Conservation (phyloP, 1,140 invertebrate genomes). For the Orchestia grillus region DNA sequence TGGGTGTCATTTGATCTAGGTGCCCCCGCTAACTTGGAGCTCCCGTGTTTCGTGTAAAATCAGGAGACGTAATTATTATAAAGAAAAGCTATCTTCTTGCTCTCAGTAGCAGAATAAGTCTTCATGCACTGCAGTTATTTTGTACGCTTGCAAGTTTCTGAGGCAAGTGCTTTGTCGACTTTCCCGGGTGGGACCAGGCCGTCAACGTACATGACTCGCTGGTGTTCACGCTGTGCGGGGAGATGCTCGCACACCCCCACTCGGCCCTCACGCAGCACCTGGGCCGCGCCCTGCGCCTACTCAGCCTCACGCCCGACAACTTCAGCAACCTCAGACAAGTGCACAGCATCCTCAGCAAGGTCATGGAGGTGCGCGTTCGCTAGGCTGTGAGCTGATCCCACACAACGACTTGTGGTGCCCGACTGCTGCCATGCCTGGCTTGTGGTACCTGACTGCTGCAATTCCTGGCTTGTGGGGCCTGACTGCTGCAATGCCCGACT, state of each 20-base stretch:
- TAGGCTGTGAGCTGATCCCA: neutral
- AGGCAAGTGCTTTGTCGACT: neutral
- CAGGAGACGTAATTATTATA: too few species aligned
- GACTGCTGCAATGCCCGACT: neutral
- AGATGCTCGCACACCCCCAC: slow-evolving; percentile 64
- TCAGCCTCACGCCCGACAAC: slow-evolving; percentile 60
- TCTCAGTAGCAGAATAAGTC: too few species aligned
- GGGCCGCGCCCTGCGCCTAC: slow-evolving; percentile 61
- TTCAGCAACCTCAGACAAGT: slow-evolving; percentile 60
- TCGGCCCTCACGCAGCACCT: slow-evolving; percentile 59
- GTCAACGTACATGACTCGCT: slow-evolving; percentile 67
- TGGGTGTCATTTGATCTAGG: too few species aligned
- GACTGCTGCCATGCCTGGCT: neutral
- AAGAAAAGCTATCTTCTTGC: too few species aligned
- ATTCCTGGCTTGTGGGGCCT: neutral
- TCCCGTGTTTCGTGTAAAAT: too few species aligned
- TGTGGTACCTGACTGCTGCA: neutral
- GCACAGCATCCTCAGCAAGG: slow-evolving; percentile 58
- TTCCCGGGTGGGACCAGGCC: slow-evolving; percentile 1
- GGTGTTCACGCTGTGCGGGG: slow-evolving; percentile 66
- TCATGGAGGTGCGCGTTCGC: slow-evolving; percentile 57
- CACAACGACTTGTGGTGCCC: neutral
- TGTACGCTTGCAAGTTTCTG: neutral
- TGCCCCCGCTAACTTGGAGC: too few species aligned
- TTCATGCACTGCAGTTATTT: neutral